Evolutionary conservation across 2,797 vertebrate genomes (phyloP), one percentile per base, ranked within the genome.

Genomic region (Apogon hyalosoma): DNA sequence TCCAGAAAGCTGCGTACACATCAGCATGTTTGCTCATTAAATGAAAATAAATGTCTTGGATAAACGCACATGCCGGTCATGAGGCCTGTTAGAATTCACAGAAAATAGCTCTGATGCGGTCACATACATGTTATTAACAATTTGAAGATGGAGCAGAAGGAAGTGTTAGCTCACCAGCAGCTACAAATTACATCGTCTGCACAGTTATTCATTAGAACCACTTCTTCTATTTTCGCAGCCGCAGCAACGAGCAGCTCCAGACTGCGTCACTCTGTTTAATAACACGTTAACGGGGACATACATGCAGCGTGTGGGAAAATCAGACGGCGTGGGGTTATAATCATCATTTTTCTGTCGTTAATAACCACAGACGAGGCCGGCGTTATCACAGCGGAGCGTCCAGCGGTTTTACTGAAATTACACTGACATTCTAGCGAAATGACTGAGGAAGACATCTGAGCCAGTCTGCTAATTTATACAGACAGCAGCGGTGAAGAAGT

Each of bases 151-250:
- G 42, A 45, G 41, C 45, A 21, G 45, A 49, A 58, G 79, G 71
- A 70, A 78, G 63, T 24, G 65, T 56, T 8, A 18, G 7, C 7
- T 53, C 41, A 49, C 40, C 72, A 42, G 42, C 41, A 33, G 11
- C 38, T 79, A 54, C 13, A 65, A 66, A 80, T 79, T 69, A 79
- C n/a, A 67, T 36, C 38, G 28, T 55, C 43, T 6, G 45, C 16
- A n/a, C 16, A 63, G 5, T 69, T 50, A 43, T 31, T 58, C 60
- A 58, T 80, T 47, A 46, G 24, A 59, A 14, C 2, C 4, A 8
- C 11, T 18, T 50, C 6, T 39, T 57, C 41, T n/a, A 10, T 36
- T 60, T 63, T 1, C 36, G 63, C 39, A 1, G 43, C 63, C 41
- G 1, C 63, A 14, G 7, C 19, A 11, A 31, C 65, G 61, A 6